Conservation (phyloP, 1,140 invertebrate genomes). For the Lineus longissimus region DNA sequence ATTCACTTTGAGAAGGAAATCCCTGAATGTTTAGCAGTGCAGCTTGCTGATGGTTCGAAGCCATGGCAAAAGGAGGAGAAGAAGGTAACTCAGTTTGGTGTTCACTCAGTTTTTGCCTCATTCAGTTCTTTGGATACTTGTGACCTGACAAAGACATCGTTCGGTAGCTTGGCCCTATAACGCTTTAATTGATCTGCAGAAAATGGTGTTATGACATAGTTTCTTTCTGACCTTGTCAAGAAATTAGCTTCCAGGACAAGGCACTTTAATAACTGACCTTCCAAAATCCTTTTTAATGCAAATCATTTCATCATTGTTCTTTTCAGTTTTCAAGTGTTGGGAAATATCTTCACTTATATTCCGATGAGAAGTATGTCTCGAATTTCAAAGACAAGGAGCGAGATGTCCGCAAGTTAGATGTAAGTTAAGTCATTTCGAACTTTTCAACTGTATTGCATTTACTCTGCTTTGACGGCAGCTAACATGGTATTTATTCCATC, state of each 20-base stretch:
- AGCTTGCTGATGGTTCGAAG: slow-evolving; percentile 16
- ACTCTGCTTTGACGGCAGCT: no score
- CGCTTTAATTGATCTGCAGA: no score
- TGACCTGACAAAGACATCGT: background rate
- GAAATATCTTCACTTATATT: slow-evolving; percentile 13
- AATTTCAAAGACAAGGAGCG: slow-evolving; percentile 13
- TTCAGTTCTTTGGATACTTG: background rate
- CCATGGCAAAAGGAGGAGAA: slow-evolving; percentile 22
- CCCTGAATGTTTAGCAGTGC: slow-evolving; percentile 34
- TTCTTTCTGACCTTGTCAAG: no score
- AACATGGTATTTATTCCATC: no score
- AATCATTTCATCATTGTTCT: no score
- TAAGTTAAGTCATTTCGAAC: slow-evolving; percentile 16
- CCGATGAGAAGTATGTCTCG: slow-evolving; percentile 6
- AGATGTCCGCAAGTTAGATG: slow-evolving; percentile 26
- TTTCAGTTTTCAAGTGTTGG: slow-evolving; percentile 27
- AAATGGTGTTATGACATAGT: no score
- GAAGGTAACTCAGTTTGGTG: slow-evolving; percentile 18
- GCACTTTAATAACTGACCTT: no score
- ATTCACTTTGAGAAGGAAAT: slow-evolving; percentile 47
- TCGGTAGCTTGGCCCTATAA: no score
- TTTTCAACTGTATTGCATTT: background rate
- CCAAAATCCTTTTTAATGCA: no score
- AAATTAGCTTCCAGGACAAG: no score
- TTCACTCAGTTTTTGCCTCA: background rate